Evolutionary conservation across 1,140 invertebrate genomes (phyloP), one percentile per base, ranked within the genome.

Genomic region (Hormaphis cornu): DNA sequence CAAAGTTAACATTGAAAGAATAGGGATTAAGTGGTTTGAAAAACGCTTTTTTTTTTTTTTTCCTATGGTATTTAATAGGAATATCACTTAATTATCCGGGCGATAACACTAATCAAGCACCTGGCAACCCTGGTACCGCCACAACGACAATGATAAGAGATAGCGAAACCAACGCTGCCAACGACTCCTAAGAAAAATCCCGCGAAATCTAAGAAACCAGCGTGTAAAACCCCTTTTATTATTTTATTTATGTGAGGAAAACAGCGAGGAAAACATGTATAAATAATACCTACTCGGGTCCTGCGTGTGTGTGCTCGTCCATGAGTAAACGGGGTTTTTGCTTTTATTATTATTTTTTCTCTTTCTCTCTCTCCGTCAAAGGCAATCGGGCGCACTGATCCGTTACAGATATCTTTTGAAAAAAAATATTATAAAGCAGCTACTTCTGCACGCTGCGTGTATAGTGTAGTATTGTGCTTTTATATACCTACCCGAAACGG

Each of bases 381-480:
- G 40, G 61, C 61, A 66, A 66, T 66, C 40, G 61, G 42, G 61
- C 42, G 61, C 42, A 66, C 61, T 48, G 61, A 66, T 66, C 61
- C 61, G 61, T 66, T 66, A 66, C 61, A 35, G 28, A 66, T 46
- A 66, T 50, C 44, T 66, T 66, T 66, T 44, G 42, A 48, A 63
- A 46, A 48, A n/a, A 61, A 35, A 50, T 50, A 66, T 66, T 22
- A 33, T 48, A 66, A 66, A 66, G 28, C 28, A 22, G 30, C 20
- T 22, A 37, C 33, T 5, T 16, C 1, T 30, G 18, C 14, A 33
- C 16, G 24, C 20, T n/a, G 40, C 28, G 28, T 30, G 40, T 46
- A 16, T 4, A 46, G 14, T 40, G 28, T 63, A 33, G 8, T 59
- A 24, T 66, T 48, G 61, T 35, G 61, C 28, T 50, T 66, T 48